Base-by-base conservation (phyloP, 1,140 invertebrate genomes). In the Hyposmocoma kahamanoa region DNA sequence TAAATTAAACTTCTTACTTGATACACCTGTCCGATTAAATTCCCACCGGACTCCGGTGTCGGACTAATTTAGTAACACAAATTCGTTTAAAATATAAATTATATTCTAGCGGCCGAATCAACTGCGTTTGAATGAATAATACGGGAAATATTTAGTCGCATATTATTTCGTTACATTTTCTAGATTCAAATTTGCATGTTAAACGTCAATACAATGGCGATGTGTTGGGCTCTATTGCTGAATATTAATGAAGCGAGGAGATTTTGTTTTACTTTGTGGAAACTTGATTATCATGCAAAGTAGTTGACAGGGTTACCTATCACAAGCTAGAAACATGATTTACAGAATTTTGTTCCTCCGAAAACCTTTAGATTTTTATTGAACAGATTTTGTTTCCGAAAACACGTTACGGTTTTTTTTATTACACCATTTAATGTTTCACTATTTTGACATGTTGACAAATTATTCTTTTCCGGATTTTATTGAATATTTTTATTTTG, bases 251-350 rank as follows among this genome's bases (percentile, higher is more conserved):
- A 49, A 60, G 67, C 60, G 59, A 56, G 52, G 68, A 81, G 72
- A 82, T 83, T 84, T 83, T 81, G 79, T 83, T 84, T 84, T 77
- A 81, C 81, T 81, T 83, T 80, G 75, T 69, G 76, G 62, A 66
- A 73, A 79, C 64, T 84, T 77, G 71, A 84, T 84, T 84, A 82
- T 84, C 59, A 84, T 84, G 81, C 81, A 84, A 84, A 84, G 71
- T 72, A 81, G 76, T 47, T 66, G 62, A 64, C 55, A 56, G 32
- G 18, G 32, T n/a, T n/a, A n/a, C n/a, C n/a, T n/a, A n/a, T n/a
- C n/a, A n/a, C n/a, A n/a, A n/a, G n/a, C n/a, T n/a, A n/a, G n/a
- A n/a, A n/a, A n/a, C n/a, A n/a, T n/a, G n/a, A n/a, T n/a, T n/a
- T n/a, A n/a, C n/a, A n/a, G n/a, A n/a, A n/a, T n/a, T n/a, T n/a